Percentiles rank a stretch among this genome's conserved stretches.
These are phyloP conservation scores for Prorops nasuta DNA, from an alignment of 1,140 invertebrate genomes.

Conservation along the genomic window DNA sequence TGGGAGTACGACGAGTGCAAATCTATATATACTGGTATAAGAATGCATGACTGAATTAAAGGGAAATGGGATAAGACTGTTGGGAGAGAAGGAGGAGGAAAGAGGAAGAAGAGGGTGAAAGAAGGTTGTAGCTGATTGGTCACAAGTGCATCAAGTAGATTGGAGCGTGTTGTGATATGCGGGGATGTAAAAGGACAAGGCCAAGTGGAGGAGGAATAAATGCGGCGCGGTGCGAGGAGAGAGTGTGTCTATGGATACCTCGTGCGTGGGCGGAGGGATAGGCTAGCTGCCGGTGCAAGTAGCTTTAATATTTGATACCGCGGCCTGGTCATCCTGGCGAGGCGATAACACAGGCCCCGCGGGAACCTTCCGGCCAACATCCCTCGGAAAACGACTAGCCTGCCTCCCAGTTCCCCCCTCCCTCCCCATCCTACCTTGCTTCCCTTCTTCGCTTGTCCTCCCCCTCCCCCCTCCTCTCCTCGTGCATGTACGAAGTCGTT, in stretches of 20 bases:
- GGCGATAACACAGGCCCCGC: constrained; percentile 57
- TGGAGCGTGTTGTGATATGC: constrained; percentile 12
- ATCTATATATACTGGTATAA: too few species aligned
- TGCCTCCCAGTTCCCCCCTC: constrained; percentile 16
- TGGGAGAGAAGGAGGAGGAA: not conserved
- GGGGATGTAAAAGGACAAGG: constrained; percentile 13
- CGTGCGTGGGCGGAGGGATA: too few species aligned
- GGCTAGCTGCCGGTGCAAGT: constrained; percentile 50
- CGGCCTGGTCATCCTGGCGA: constrained; percentile 56
- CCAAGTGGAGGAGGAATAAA: constrained; percentile 13
- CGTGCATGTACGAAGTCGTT: not conserved
- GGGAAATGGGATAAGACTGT: not conserved
- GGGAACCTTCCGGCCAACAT: constrained; percentile 52
- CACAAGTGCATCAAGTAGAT: constrained; percentile 9
- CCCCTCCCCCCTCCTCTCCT: not conserved
- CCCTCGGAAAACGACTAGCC: constrained; percentile 45
- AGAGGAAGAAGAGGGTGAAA: not conserved
- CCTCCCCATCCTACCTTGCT: constrained; percentile 18
- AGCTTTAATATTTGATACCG: constrained; percentile 57
- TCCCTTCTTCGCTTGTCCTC: not conserved
- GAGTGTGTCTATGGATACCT: constrained; percentile 34
- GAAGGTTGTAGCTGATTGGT: not conserved
- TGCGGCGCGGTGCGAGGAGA: constrained; percentile 23
- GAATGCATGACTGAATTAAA: not conserved
- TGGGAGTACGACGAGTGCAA: too few species aligned